Conservation (phyloP, 1,140 invertebrate species). For the Drosophila dunni region DNA sequence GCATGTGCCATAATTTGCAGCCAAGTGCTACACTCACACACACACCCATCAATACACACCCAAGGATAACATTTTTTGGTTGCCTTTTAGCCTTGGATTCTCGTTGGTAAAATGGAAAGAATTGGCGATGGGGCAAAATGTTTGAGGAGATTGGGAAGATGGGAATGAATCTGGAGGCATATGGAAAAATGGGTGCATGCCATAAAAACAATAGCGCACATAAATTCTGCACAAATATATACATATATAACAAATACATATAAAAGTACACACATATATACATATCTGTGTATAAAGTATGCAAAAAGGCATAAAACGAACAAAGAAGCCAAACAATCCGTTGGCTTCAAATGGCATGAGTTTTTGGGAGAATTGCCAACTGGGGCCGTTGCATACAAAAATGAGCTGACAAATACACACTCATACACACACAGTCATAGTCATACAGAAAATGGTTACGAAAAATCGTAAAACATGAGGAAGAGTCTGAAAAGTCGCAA, state of each 20-base stretch:
- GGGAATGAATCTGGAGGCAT: constrained; percentile 39
- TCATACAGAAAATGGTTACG: constrained; percentile 37
- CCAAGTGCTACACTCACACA: constrained; percentile 63
- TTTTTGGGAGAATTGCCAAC: constrained; percentile 8
- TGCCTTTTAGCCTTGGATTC: constrained; percentile 60
- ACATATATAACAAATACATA: too few relatives aligned
- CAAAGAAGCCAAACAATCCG: constrained; percentile 40
- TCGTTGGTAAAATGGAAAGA: constrained; percentile 33
- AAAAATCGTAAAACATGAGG: constrained; percentile 74
- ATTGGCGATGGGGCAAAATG: constrained; percentile 14
- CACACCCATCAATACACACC: constrained; percentile 11
- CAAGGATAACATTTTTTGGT: constrained; percentile 71
- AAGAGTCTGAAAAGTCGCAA: constrained; percentile 61
- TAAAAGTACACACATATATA: too few relatives aligned
- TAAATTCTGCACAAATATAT: constrained; percentile 82
- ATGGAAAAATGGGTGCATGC: constrained; percentile 83
- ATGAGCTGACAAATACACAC: constrained; percentile 31
- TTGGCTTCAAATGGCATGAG: constrained; percentile 36
- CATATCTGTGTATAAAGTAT: constrained; percentile 66
- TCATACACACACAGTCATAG: constrained; percentile 17
- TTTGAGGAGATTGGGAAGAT: constrained; percentile 8
- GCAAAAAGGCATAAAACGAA: constrained; percentile 79
- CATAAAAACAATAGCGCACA: constrained; percentile 84
- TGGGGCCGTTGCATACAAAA: constrained; percentile 38
- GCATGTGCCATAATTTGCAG: constrained; percentile 79